phyloP scores from a whole-genome alignment of 2,888 invertebrate species.

The Epistrophella euchroma region DNA sequence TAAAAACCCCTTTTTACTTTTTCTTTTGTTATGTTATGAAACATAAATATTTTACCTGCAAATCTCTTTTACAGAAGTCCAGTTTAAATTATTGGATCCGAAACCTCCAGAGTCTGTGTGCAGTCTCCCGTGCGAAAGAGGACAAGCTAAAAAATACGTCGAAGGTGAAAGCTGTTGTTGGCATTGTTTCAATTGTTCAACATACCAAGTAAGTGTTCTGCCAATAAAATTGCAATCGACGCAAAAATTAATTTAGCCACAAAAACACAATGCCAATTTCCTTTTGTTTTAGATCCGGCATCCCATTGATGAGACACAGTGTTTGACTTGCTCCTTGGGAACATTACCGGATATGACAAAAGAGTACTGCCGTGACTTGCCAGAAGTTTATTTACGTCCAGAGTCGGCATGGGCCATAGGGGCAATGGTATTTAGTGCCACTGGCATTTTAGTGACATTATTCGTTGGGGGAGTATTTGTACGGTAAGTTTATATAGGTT shows the following conservation, averaged over 20 bases:
- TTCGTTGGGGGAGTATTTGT: conserved; percentile 93
- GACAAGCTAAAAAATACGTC: conserved; percentile 96
- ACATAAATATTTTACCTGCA: not conserved
- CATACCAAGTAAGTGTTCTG: conserved; percentile 89
- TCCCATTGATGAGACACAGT: conserved; percentile 92
- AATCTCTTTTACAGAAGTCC: conserved; percentile 87
- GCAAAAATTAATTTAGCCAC: conserved; percentile 46
- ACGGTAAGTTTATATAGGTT: conserved; percentile 82
- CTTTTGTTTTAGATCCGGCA: conserved; percentile 88
- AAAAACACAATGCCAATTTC: conserved; percentile 25
- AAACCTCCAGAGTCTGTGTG: conserved; percentile 95
- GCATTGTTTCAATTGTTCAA: conserved; percentile 96
- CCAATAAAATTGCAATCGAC: conserved; percentile 36
- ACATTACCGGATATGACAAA: conserved; percentile 92
- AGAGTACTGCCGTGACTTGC: conserved; percentile 90
- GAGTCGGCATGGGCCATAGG: conserved; percentile 96
- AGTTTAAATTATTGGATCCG: conserved; percentile 91
- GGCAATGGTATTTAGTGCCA: conserved; percentile 94
- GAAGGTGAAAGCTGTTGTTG: conserved; percentile 97
- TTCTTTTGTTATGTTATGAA: not conserved
- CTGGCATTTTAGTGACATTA: conserved; percentile 92
- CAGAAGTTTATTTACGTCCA: conserved; percentile 91
- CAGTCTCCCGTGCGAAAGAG: conserved; percentile 93
- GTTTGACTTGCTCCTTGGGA: conserved; percentile 92
- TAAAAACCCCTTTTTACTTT: not conserved